Conservation (phyloP, 2,888 invertebrate species). For the Gari tellinella region DNA sequence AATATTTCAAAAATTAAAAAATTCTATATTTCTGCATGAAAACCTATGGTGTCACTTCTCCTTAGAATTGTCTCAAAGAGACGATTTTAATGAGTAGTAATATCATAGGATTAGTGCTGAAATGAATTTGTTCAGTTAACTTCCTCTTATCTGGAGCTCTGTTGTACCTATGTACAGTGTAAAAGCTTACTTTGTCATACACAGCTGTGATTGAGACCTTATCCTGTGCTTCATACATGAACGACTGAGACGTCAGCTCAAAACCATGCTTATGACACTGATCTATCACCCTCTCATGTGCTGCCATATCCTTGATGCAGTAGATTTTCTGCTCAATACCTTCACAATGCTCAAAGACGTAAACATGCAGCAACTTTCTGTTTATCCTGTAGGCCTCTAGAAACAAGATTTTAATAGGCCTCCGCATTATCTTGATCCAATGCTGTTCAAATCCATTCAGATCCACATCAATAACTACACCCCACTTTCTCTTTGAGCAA, state of each 20-base stretch:
- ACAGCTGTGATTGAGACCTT: conserved; percentile 37
- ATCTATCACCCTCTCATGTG: conserved; percentile 11
- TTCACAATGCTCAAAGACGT: conserved; percentile 31
- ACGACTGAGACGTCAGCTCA: conserved; percentile 19
- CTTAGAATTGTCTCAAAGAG: too few species aligned
- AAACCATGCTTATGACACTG: neutral
- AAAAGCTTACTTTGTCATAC: conserved; percentile 9
- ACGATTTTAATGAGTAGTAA: too few species aligned
- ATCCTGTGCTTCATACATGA: conserved; percentile 9
- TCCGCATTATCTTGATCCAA: conserved; percentile 12
- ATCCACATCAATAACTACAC: conserved; percentile 40
- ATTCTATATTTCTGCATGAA: too few species aligned
- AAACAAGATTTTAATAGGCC: conserved; percentile 18
- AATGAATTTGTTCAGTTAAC: too few species aligned
- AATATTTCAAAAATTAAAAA: too few species aligned
- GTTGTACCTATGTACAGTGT: too few species aligned
- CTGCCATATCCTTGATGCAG: conserved; percentile 8
- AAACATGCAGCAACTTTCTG: conserved; percentile 35
- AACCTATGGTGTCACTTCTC: too few species aligned
- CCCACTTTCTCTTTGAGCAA: conserved; percentile 11
- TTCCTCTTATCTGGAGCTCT: too few species aligned
- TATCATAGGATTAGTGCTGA: too few species aligned
- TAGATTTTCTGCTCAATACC: conserved; percentile 24
- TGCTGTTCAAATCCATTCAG: conserved; percentile 20
- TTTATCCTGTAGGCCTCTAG: conserved; percentile 38